Percentiles rank a stretch among this genome's conserved stretches.
phyloP scores from a whole-genome alignment of 1,140 invertebrate species.

The Drusus annulatus region DNA sequence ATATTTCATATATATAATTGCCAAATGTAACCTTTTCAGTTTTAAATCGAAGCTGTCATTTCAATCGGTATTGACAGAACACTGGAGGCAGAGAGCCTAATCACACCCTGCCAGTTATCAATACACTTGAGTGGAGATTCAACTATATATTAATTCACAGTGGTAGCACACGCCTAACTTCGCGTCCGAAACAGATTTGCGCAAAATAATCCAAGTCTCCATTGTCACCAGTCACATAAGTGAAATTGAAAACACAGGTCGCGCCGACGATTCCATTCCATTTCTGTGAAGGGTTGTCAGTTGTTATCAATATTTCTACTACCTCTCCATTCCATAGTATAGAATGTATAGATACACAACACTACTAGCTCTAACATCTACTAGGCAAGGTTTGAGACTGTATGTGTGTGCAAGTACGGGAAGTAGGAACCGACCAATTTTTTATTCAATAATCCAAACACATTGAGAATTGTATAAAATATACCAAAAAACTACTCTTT shows the following conservation, averaged over 20 bases:
- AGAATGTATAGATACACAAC: too few relatives aligned
- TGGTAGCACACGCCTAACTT: conserved; percentile 34
- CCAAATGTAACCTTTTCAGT: conserved; percentile 45
- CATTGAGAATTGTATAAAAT: too few relatives aligned
- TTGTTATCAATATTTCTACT: conserved; percentile 59
- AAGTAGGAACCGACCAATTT: not conserved
- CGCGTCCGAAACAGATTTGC: conserved; percentile 33
- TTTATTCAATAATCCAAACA: not conserved
- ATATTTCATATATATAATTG: conserved; percentile 44
- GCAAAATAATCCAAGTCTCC: conserved; percentile 27
- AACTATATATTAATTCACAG: conserved; percentile 21
- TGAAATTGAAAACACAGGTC: conserved; percentile 48
- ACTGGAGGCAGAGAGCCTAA: conserved; percentile 29
- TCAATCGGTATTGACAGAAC: conserved; percentile 42
- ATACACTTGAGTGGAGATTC: conserved; percentile 27
- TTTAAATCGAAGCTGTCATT: conserved; percentile 44
- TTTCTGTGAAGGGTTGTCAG: conserved; percentile 53
- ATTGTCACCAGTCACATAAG: conserved; percentile 50
- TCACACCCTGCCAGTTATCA: conserved; percentile 45
- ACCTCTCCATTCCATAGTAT: conserved; percentile 23
- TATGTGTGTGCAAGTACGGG: not conserved
- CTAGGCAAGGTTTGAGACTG: not conserved
- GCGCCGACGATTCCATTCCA: conserved; percentile 52
- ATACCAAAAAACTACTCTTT: too few relatives aligned
- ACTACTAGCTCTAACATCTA: not conserved